Evolutionary conservation across 2,797 vertebrate species (phyloP).

Genomic region (Ibycter americanus): DNA sequence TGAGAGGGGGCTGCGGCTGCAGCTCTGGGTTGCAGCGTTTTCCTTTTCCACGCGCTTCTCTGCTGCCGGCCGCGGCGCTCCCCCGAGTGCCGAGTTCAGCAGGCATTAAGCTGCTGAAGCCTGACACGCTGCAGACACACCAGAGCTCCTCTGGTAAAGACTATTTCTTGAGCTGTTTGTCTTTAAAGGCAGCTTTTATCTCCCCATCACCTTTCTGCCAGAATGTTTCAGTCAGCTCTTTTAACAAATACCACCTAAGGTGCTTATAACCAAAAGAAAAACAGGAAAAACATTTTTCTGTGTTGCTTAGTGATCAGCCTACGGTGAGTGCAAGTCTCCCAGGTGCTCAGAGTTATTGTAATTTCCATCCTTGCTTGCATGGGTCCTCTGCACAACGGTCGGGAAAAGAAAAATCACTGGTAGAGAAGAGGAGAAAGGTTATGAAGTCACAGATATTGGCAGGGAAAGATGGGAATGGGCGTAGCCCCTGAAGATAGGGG

Average conservation of each 20-base stretch:
- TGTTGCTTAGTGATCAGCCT: conserved; percentile 31
- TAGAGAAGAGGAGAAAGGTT: background rate
- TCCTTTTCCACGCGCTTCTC: background rate
- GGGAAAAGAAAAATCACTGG: background rate
- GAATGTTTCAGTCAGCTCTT: conserved; percentile 32
- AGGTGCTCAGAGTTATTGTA: background rate
- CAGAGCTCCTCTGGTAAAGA: background rate
- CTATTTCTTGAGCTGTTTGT: conserved; percentile 15
- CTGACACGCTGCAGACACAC: background rate
- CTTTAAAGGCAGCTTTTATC: conserved; percentile 39
- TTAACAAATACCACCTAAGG: conserved; percentile 13
- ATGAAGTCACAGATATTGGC: background rate
- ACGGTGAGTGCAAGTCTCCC: background rate
- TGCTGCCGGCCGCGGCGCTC: rapidly evolving
- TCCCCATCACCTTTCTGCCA: conserved; percentile 45
- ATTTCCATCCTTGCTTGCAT: background rate
- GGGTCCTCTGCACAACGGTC: background rate
- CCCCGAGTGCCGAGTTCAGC: background rate
- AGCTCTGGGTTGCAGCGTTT: background rate
- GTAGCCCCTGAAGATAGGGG: background rate
- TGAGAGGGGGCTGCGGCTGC: background rate
- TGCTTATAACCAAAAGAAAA: conserved; percentile 11
- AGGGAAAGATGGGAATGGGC: background rate
- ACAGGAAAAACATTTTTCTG: conserved; percentile 35
- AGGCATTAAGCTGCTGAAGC: background rate